Evolutionary conservation across 2,113 vertebrate genomes (phyloP).

Genomic region (Ictalurus punctatus): DNA sequence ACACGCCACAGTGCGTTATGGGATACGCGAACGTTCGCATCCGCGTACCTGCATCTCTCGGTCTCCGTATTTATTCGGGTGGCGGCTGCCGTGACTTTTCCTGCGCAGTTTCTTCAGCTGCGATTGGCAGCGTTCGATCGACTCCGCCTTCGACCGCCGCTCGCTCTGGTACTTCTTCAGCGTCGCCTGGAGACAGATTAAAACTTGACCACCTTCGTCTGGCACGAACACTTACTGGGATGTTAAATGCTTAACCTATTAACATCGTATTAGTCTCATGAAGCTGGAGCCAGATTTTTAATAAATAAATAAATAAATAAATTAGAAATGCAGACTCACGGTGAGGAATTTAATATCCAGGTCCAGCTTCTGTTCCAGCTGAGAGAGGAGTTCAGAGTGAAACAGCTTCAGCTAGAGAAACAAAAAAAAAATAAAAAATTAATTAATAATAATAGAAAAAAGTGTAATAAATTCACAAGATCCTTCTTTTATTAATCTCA

Average conservation of each 20-base stretch:
- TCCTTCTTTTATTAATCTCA: background rate
- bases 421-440: too few species aligned
- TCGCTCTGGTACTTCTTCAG: slow-evolving; percentile 83
- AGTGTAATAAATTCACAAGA: background rate
- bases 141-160: slow-evolving; percentile 76
- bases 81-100: slow-evolving; percentile 80
- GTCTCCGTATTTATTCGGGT: slow-evolving; percentile 84
- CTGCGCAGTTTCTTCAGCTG: slow-evolving; percentile 83
- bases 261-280: background rate
- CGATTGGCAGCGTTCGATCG: slow-evolving; percentile 80
- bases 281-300: background rate
- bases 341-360: slow-evolving; percentile 84
- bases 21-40: too few species aligned
- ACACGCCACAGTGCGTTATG: too few species aligned
- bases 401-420: slow-evolving; percentile 78
- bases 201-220: background rate
- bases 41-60: slow-evolving; percentile 79
- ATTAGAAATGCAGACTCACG: slow-evolving; percentile 56
- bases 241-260: background rate
- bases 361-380: slow-evolving; percentile 84
- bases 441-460: background rate
- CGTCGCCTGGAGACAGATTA: slow-evolving; percentile 69
- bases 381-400: slow-evolving; percentile 81
- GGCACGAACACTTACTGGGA: background rate
- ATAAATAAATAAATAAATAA: background rate